Conservation (phyloP, 1,140 invertebrate genomes). For the Calycopis cecrops region DNA sequence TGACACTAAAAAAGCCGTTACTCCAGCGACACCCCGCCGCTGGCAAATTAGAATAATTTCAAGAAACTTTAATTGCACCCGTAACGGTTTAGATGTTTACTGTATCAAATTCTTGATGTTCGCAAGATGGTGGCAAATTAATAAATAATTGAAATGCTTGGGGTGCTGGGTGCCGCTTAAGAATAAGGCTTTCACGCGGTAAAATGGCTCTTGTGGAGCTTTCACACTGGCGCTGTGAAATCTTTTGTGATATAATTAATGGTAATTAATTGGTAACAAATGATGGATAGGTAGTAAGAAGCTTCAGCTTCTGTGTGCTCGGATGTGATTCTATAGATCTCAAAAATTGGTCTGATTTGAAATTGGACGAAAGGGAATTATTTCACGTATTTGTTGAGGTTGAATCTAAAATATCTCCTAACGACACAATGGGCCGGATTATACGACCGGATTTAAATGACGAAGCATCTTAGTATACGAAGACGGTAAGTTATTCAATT, state of each 20-base stretch:
- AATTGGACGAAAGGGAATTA: too few relatives aligned
- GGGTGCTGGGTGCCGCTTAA: slow-evolving; percentile 27
- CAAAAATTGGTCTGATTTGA: too few relatives aligned
- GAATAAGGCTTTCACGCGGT: slow-evolving; percentile 25
- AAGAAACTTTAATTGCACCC: slow-evolving; percentile 26
- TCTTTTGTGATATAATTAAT: not conserved
- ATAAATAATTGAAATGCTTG: slow-evolving; percentile 38
- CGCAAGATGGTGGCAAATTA: slow-evolving; percentile 33
- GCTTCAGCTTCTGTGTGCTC: too few relatives aligned
- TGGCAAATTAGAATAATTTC: slow-evolving; percentile 4
- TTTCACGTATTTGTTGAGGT: too few relatives aligned
- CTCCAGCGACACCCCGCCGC: not conserved
- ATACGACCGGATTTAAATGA: too few relatives aligned
- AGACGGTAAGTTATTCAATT: too few relatives aligned
- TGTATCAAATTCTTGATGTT: slow-evolving; percentile 30
- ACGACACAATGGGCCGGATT: too few relatives aligned
- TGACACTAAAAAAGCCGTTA: not conserved
- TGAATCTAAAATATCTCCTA: too few relatives aligned
- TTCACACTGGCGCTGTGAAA: slow-evolving; percentile 7
- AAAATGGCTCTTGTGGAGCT: slow-evolving; percentile 2
- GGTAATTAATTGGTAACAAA: too few relatives aligned
- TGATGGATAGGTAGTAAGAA: too few relatives aligned
- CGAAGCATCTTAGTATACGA: too few relatives aligned
- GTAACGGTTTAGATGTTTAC: slow-evolving; percentile 27
- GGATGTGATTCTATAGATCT: too few relatives aligned